Evolutionary conservation across 2,797 vertebrate genomes (phyloP).

Genomic region (Simalia tracyae): DNA sequence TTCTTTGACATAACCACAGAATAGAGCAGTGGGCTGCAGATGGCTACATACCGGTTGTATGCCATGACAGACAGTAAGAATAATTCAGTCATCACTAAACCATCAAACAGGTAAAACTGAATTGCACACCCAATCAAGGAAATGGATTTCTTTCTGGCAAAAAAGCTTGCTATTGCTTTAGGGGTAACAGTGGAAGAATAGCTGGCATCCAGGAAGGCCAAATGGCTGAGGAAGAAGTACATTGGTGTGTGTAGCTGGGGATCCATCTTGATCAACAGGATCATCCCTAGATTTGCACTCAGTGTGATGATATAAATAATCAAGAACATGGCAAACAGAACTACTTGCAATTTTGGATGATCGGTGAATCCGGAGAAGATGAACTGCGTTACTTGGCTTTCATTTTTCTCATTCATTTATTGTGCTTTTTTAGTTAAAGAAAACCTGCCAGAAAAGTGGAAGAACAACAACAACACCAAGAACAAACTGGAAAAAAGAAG

Average conservation of each 20-base stretch:
- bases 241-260: constrained; percentile 17
- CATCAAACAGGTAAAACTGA: constrained; percentile 29
- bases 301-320: constrained; percentile 11
- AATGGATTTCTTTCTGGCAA: constrained; percentile 5
- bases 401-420: constrained; percentile 13
- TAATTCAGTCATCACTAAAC: constrained; percentile 18
- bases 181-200: constrained; percentile 21
- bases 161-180: constrained; percentile 1
- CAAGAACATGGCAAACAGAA: constrained; percentile 14
- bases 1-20: neutral
- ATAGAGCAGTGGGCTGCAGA: constrained; percentile 29
- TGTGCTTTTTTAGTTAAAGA: neutral
- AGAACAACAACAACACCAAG: neutral
- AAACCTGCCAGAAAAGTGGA: neutral
- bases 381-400: constrained; percentile 11
- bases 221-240: constrained; percentile 32
- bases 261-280: neutral
- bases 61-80: constrained; percentile 31
- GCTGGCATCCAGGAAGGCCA: constrained; percentile 24
- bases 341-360: neutral
- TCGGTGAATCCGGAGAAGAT: constrained; percentile 10
- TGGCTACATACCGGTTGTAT: constrained; percentile 17
- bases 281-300: constrained; percentile 10
- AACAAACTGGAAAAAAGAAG: neutral
- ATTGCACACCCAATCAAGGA: constrained; percentile 7